Evolutionary conservation across 2,888 invertebrate genomes (phyloP).

Genomic region (Tricholauxania praeusta): DNA sequence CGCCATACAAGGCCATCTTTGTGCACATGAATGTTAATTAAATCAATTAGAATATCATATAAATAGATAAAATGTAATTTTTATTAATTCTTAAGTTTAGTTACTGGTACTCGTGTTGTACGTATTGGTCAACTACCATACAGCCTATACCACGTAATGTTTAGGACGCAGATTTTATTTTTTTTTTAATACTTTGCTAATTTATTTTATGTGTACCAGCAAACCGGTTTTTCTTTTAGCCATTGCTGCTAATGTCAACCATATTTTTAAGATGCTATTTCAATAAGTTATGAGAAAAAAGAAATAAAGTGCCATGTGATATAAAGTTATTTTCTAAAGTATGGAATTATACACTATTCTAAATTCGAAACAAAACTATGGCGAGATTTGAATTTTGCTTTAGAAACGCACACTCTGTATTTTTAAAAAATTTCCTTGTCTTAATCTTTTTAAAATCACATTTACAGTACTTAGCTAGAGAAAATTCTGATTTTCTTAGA

Average conservation of each 20-base stretch:
- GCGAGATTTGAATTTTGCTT: too few species aligned
- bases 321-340: too few species aligned
- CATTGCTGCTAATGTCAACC: not conserved
- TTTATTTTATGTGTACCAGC: not conserved
- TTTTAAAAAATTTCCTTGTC: too few species aligned
- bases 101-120: not conserved
- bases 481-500: too few species aligned
- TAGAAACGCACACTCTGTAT: too few species aligned
- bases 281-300: not conserved
- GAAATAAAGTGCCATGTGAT: not conserved
- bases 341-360: too few species aligned
- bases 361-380: too few species aligned
- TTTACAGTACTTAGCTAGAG: too few species aligned
- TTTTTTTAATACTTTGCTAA: not conserved
- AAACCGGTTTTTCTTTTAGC: not conserved
- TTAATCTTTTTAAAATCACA: too few species aligned
- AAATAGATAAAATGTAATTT: constrained; percentile 1
- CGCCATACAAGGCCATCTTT: constrained; percentile 6
- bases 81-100: constrained; percentile 11
- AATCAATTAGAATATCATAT: too few species aligned
- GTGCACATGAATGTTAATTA: too few species aligned
- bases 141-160: constrained; percentile 8
- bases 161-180: not conserved
- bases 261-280: constrained; percentile 3
- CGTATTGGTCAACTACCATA: too few species aligned